Conservation (phyloP, 2,113 vertebrate species). For the Cricetomys ansorgei region DNA sequence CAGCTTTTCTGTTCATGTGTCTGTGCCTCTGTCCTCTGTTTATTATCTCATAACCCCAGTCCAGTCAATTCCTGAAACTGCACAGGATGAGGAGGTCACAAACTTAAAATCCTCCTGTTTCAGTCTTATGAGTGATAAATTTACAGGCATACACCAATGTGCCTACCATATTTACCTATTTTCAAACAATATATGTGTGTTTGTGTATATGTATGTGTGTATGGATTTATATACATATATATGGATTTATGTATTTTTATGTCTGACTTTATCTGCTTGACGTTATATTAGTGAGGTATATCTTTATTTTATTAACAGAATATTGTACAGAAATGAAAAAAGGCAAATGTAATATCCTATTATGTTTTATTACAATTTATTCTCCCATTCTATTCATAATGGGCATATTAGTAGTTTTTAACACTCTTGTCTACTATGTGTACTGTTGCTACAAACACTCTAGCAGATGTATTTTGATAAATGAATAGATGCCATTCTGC, state of each 20-base stretch:
- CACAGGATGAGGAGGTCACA: too few relatives aligned
- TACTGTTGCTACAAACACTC: neutral
- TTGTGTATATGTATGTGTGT: neutral
- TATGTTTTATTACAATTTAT: neutral
- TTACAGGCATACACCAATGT: neutral
- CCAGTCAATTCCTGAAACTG: neutral
- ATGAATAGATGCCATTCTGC: neutral
- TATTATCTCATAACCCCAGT: neutral
- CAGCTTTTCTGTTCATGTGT: neutral
- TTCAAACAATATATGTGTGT: neutral
- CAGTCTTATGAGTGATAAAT: neutral
- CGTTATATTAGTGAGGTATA: neutral
- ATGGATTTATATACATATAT: neutral
- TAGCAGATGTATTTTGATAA: neutral
- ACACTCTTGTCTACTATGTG: neutral
- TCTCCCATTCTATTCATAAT: neutral
- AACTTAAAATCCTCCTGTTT: neutral
- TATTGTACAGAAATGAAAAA: neutral
- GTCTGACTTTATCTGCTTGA: conserved; percentile 8
- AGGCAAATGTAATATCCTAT: neutral
- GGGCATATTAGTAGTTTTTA: neutral
- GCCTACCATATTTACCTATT: neutral
- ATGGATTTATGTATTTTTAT: neutral
- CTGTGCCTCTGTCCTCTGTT: neutral
- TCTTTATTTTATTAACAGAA: conserved; percentile 15